phyloP scores from a whole-genome alignment of 2,888 invertebrate genomes.

The Laspeyria flexula region DNA sequence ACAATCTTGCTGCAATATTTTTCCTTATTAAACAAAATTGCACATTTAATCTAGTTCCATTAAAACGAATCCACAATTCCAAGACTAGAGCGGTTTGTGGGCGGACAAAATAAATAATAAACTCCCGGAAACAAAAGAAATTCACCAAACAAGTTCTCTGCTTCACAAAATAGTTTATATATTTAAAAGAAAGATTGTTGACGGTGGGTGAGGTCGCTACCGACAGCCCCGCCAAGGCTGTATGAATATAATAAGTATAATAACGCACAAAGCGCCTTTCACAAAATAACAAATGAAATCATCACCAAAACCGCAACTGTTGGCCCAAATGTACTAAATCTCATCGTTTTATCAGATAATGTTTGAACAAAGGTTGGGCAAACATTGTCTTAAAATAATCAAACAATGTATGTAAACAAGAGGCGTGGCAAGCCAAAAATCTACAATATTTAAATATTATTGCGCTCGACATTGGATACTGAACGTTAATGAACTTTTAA shows the following conservation, averaged over 20 bases:
- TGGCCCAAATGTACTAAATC: slow-evolving; percentile 40
- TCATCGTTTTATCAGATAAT: slow-evolving; percentile 21
- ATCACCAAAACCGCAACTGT: slow-evolving; percentile 47
- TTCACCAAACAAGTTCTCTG: slow-evolving; percentile 10
- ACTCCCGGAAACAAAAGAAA: slow-evolving; percentile 32
- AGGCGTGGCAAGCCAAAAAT: slow-evolving; percentile 44
- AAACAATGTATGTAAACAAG: slow-evolving; percentile 31
- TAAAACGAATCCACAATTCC: slow-evolving; percentile 10
- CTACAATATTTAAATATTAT: slow-evolving; percentile 38
- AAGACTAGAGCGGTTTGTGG: neutral
- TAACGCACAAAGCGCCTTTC: slow-evolving; percentile 50
- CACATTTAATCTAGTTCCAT: slow-evolving; percentile 4
- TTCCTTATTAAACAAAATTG: slow-evolving; percentile 13
- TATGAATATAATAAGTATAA: slow-evolving; percentile 39
- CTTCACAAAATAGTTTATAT: slow-evolving; percentile 34
- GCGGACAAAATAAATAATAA: slow-evolving; percentile 18
- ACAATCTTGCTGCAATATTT: slow-evolving; percentile 14
- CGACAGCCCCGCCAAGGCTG: slow-evolving; percentile 46
- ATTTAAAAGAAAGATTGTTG: slow-evolving; percentile 38
- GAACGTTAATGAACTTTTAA: slow-evolving; percentile 63
- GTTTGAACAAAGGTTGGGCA: slow-evolving; percentile 41
- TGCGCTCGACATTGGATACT: slow-evolving; percentile 52
- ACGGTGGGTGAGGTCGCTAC: slow-evolving; percentile 31
- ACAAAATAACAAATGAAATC: slow-evolving; percentile 52
- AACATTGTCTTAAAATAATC: slow-evolving; percentile 33